A percentile compares a stretch with the other conserved stretches of the same genome.
These are phyloP conservation scores for Stercorarius parasiticus DNA, from an alignment of 2,113 vertebrate species.

Conservation along the genomic window DNA sequence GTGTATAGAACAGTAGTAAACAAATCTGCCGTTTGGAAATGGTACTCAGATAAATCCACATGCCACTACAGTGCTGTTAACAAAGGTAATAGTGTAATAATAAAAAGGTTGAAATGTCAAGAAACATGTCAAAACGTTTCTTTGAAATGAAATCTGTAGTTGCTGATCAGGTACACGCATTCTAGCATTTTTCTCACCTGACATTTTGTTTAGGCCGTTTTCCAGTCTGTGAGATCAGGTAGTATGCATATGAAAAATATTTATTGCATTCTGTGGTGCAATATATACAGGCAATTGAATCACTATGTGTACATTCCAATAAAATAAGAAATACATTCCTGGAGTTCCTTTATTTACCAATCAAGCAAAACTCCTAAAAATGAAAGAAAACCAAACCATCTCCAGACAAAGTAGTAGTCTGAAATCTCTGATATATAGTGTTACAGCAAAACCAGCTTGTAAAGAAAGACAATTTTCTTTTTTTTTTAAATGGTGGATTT, in stretches of 20 bases:
- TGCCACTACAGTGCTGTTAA: neutral
- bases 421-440: neutral
- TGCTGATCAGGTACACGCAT: neutral
- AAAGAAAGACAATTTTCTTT: neutral
- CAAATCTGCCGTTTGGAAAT: neutral
- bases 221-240: neutral
- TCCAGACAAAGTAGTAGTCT: neutral
- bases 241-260: neutral
- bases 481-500: neutral
- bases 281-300: neutral
- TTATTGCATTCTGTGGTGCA: neutral
- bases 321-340: slow-evolving; percentile 3
- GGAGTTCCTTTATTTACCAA: neutral
- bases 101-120: neutral
- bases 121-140: neutral
- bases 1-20: neutral
- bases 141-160: neutral
- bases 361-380: neutral
- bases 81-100: neutral
- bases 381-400: neutral
- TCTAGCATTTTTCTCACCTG: neutral
- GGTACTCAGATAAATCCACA: neutral
- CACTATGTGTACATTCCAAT: slow-evolving; percentile 3
- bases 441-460: neutral
- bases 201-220: neutral